Conservation (phyloP, 2,113 vertebrate species). For the Dromaius novaehollandiae region DNA sequence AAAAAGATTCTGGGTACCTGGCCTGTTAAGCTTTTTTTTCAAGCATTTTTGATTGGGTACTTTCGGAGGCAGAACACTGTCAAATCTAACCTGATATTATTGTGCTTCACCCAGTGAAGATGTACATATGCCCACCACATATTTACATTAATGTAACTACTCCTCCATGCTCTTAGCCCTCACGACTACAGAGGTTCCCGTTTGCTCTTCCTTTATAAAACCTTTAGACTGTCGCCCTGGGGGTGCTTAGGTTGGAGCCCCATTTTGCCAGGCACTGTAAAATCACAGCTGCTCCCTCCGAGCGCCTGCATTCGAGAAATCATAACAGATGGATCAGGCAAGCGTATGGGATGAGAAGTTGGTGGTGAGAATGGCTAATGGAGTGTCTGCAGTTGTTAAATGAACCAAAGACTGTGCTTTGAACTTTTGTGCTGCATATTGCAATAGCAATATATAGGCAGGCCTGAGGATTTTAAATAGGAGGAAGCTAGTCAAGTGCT, state of each 20-base stretch:
- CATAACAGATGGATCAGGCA: slow-evolving; percentile 46
- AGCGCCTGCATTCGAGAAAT: slow-evolving; percentile 27
- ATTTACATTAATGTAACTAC: neutral
- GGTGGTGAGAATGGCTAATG: slow-evolving; percentile 52
- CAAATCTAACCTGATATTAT: neutral
- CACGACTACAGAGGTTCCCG: neutral
- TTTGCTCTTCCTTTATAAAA: slow-evolving; percentile 12
- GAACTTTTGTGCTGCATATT: neutral
- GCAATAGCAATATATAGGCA: neutral
- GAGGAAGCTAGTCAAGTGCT: neutral
- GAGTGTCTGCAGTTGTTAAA: slow-evolving; percentile 64
- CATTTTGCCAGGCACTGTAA: neutral
- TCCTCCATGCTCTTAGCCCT: neutral
- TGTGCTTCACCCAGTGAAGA: neutral
- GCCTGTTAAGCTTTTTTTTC: neutral
- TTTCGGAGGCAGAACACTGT: neutral
- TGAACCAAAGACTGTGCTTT: slow-evolving; percentile 50
- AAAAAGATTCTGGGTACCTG: neutral
- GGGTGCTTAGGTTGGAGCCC: slow-evolving; percentile 41
- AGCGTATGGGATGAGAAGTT: slow-evolving; percentile 43
- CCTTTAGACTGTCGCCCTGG: slow-evolving; percentile 20
- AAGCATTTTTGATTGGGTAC: neutral
- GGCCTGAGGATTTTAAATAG: slow-evolving; percentile 37
- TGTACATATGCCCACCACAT: neutral
- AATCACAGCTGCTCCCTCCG: slow-evolving; percentile 21